These are phyloP conservation scores for Anoplopoma fimbria DNA, from an alignment of 2,113 vertebrate species.

Conservation along the genomic window DNA sequence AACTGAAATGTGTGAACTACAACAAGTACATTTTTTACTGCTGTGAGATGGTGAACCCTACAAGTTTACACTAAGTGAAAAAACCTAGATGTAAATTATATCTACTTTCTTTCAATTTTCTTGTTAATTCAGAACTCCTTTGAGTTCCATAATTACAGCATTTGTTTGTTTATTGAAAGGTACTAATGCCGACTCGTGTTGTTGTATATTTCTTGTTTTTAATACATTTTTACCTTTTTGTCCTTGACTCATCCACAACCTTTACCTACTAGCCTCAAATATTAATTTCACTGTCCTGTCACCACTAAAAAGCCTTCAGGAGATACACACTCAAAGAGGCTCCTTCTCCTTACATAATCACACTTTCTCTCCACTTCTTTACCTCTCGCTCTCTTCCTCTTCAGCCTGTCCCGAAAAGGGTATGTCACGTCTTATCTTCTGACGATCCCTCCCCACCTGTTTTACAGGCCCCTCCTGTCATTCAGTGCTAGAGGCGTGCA, in stretches of 20 bases:
- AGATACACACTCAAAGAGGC: neutral
- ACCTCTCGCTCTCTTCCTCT: slow-evolving; percentile 42
- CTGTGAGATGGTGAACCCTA: too few species aligned
- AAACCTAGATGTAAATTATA: too few species aligned
- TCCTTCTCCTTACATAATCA: neutral
- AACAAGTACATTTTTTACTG: too few species aligned
- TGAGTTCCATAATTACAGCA: neutral
- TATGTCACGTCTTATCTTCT: slow-evolving; percentile 76
- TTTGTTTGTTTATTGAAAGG: neutral
- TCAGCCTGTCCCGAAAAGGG: slow-evolving; percentile 72
- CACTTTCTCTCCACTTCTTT: slow-evolving; percentile 31
- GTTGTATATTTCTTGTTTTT: neutral
- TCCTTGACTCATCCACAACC: neutral
- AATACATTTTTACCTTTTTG: neutral
- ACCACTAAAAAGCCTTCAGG: neutral
- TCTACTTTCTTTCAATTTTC: too few species aligned
- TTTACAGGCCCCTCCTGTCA: slow-evolving; percentile 77
- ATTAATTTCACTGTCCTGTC: neutral
- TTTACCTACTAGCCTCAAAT: neutral
- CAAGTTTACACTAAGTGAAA: too few species aligned
- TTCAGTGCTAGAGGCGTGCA: slow-evolving; percentile 43
- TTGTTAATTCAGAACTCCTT: too few species aligned
- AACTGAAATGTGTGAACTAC: too few species aligned
- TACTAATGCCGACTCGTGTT: neutral
- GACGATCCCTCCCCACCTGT: slow-evolving; percentile 80